These are phyloP conservation scores for Drosophila nasuta DNA, from an alignment of 1,140 invertebrate genomes.

Conservation along the genomic window DNA sequence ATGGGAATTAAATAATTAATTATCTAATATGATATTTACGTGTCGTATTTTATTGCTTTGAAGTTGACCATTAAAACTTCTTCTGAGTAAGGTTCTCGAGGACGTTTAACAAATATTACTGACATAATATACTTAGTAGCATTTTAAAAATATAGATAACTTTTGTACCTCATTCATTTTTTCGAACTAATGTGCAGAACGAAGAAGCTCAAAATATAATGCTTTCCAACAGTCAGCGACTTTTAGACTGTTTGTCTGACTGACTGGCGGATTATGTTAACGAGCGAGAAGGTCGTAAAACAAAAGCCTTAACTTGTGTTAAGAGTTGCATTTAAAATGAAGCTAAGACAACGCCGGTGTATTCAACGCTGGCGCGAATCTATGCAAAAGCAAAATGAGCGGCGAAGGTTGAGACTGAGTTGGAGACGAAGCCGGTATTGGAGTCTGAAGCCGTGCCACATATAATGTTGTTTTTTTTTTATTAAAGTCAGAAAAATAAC, in stretches of 20 bases:
- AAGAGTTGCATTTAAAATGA: slow-evolving; percentile 44
- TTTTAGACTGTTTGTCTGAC: slow-evolving; percentile 6
- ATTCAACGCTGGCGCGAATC: slow-evolving; percentile 12
- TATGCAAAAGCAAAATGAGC: slow-evolving; percentile 47
- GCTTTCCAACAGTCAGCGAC: slow-evolving; percentile 2
- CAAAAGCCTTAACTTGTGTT: slow-evolving; percentile 43
- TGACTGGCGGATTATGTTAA: slow-evolving; percentile 27
- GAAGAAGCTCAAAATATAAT: not conserved
- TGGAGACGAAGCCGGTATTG: slow-evolving; percentile 15
- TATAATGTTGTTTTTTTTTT: slow-evolving; percentile 10
- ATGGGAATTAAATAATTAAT: too few relatives aligned
- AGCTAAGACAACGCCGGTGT: slow-evolving; percentile 10
- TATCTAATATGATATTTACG: too few relatives aligned
- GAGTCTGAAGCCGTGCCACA: slow-evolving; percentile 7
- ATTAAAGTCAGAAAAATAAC: slow-evolving; percentile 34
- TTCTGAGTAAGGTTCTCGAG: too few relatives aligned
- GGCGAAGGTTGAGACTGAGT: slow-evolving; percentile 35
- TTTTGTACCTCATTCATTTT: not conserved
- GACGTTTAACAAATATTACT: not conserved
- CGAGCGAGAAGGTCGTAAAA: slow-evolving; percentile 42
- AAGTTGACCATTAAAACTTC: too few relatives aligned
- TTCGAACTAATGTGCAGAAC: slow-evolving; percentile 4
- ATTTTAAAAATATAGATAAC: not conserved
- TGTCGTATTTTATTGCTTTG: too few relatives aligned
- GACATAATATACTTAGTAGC: not conserved